Percentiles rank a stretch among this genome's conserved stretches.
phyloP scores from a whole-genome alignment of 2,797 vertebrate species.

The Holocentrus rufus region DNA sequence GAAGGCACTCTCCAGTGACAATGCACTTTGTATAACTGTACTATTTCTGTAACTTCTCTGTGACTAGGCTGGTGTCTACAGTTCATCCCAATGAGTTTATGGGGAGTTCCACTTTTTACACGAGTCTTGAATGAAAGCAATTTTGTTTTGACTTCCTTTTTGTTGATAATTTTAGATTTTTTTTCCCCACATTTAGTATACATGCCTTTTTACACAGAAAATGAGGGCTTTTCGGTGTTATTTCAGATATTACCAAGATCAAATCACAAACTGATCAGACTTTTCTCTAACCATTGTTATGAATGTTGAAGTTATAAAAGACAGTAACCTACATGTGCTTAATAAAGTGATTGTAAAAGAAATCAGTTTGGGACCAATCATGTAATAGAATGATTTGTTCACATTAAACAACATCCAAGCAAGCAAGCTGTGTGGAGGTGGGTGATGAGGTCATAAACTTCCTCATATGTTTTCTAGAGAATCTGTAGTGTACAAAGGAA shows the following conservation, averaged over 20 bases:
- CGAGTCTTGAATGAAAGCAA: constrained; percentile 11
- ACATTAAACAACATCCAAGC: background rate
- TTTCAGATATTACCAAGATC: constrained; percentile 7
- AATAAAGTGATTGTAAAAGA: constrained; percentile 61
- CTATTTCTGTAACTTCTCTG: constrained; percentile 30
- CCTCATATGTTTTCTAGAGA: background rate
- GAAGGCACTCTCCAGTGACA: constrained; percentile 40
- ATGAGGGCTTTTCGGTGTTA: constrained; percentile 35
- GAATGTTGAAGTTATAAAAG: background rate
- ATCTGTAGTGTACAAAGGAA: background rate
- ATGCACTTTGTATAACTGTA: constrained; percentile 29
- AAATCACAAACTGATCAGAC: constrained; percentile 12
- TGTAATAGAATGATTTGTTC: background rate
- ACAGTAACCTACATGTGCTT: constrained; percentile 36
- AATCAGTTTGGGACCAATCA: constrained; percentile 9
- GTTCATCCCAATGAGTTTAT: constrained; percentile 3
- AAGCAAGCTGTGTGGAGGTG: background rate
- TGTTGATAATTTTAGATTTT: background rate
- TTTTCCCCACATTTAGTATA: background rate
- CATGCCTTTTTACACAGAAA: background rate
- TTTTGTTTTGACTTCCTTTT: constrained; percentile 28
- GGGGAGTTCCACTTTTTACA: constrained; percentile 29
- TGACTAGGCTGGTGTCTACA: constrained; percentile 2
- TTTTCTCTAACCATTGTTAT: constrained; percentile 15
- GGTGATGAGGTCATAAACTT: background rate